These are phyloP conservation scores for Bostrychus sinensis DNA, from an alignment of 2,113 vertebrate species.

Conservation along the genomic window DNA sequence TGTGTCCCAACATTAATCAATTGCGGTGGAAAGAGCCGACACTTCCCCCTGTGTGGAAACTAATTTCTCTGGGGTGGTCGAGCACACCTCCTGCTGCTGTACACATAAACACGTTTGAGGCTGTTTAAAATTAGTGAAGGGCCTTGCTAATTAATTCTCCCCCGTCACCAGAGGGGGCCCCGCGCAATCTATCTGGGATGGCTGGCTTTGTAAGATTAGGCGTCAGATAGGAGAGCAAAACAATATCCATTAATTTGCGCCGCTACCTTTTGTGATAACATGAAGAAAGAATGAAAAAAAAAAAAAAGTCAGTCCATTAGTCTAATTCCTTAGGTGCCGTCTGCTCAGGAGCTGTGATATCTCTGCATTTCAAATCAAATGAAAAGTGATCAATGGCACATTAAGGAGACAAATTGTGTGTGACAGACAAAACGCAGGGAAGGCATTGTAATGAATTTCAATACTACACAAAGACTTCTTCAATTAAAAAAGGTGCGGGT, in stretches of 20 bases:
- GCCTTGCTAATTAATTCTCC: conserved; percentile 77
- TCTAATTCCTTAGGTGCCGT: conserved; percentile 70
- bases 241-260: conserved; percentile 76
- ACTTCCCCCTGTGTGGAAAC: conserved; percentile 52
- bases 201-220: conserved; percentile 72
- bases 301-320: conserved; percentile 60
- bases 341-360: conserved; percentile 46
- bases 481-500: conserved; percentile 63
- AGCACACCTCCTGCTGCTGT: conserved; percentile 58
- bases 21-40: conserved; percentile 53
- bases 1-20: conserved; percentile 76
- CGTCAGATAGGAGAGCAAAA: conserved; percentile 72
- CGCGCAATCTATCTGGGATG: conserved; percentile 69
- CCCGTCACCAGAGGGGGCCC: conserved; percentile 63
- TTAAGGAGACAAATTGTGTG: conserved; percentile 65
- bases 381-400: conserved; percentile 72
- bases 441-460: conserved; percentile 68
- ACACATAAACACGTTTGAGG: conserved; percentile 64
- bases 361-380: conserved; percentile 73
- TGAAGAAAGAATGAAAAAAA: not conserved
- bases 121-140: conserved; percentile 74
- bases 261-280: conserved; percentile 66
- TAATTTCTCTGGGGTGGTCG: conserved; percentile 71
- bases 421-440: conserved; percentile 54
- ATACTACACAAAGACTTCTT: conserved; percentile 49